Evolutionary conservation across 2,888 invertebrate species (phyloP), one percentile per base, ranked within the genome.

Genomic region (Aspidiotus destructor): DNA sequence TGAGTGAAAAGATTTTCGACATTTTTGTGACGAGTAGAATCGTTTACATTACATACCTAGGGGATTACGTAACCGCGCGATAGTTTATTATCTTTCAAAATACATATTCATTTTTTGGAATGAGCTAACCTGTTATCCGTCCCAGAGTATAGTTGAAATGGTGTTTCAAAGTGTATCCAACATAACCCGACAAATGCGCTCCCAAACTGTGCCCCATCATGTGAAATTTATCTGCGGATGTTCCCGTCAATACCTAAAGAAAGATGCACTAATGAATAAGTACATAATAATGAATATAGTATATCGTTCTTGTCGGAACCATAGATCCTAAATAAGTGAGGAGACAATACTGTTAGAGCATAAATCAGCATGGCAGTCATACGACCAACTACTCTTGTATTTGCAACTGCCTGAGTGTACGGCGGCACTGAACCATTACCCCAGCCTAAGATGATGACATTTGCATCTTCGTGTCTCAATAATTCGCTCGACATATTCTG

Each of bases 361-460:
- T 75, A 73, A 16, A 81, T 75, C 28, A 94, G 79, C 77, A 89
- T 85, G 0, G 90, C 91, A 0, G 89, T 85, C 78, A 93, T 88
- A 0, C 86, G 86, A 0, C 92, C 94, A 1, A 94, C 86, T 13
- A 95, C 80, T 63, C 94, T 81, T 17, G 90, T 91, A 75, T 95
- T 95, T 1, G 93, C 92, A 2, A 91, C 92, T 0, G 96, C 94
- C 77, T 94, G 92, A 0, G 89, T 87, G 76, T 95, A 96, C 0
- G 92, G 92, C 0, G 92, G 92, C 71, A 85, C 86, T 0, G 92
- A 88, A 0, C 92, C 94, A 7, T 84, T 84, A 70, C 88, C 84
- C 94, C 93, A 94, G 75, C 92, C 92, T 2, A 93, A 84, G 0
- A 88, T 81, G 13, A 92, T 81, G 0, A 92, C 88, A 65, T 89